phyloP scores from a whole-genome alignment of 2,888 invertebrate species.

The Callinectes sapidus region DNA sequence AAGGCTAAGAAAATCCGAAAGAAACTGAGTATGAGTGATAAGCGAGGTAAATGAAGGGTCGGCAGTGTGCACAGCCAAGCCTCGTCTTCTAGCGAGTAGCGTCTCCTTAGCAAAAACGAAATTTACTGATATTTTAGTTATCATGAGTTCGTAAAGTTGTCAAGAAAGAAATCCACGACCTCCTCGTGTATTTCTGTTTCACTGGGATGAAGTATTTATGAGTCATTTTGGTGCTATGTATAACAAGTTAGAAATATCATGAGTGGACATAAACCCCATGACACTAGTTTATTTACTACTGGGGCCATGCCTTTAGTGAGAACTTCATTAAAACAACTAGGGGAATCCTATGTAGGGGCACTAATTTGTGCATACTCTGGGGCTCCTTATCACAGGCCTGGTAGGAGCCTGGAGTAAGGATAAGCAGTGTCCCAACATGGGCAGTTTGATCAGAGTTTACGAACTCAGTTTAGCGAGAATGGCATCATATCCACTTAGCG shows the following conservation, averaged over 20 bases:
- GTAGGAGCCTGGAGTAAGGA: conserved; percentile 43
- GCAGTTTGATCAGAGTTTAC: conserved; percentile 53
- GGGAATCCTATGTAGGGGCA: neutral
- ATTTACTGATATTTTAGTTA: conserved; percentile 44
- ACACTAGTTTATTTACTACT: neutral
- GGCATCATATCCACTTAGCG: conserved; percentile 55
- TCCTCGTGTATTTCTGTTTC: neutral
- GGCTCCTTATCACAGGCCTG: conserved; percentile 28
- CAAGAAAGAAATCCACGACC: neutral
- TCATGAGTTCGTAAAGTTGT: conserved; percentile 57
- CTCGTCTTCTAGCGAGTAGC: conserved; percentile 67
- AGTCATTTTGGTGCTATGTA: neutral
- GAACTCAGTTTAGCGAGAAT: conserved; percentile 69
- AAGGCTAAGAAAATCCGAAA: conserved; percentile 78
- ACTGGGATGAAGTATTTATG: neutral
- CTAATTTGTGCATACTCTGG: conserved; percentile 41
- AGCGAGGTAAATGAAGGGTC: conserved; percentile 67
- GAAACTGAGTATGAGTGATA: conserved; percentile 70
- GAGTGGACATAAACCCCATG: neutral
- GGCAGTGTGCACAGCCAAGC: conserved; percentile 52
- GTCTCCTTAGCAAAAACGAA: conserved; percentile 61
- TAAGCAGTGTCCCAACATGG: conserved; percentile 40
- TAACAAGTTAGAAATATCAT: conserved; percentile 13
- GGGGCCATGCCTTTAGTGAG: neutral
- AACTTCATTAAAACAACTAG: neutral